Evolutionary conservation across 2,797 vertebrate genomes (phyloP).

Genomic region (Tenualosa ilisha): DNA sequence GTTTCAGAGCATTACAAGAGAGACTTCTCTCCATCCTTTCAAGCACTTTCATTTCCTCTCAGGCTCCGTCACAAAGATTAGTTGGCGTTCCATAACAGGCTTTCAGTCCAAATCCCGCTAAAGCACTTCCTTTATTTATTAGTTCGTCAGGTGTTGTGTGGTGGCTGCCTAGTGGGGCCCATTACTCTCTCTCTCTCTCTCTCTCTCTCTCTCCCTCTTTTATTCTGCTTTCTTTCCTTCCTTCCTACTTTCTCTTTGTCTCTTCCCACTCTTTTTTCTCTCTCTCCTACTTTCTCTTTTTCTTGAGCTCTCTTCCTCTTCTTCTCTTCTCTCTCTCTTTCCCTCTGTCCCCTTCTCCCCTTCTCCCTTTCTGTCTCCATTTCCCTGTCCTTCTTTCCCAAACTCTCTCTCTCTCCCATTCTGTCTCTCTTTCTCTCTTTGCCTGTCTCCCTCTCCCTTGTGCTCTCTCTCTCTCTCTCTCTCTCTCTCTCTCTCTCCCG

Average conservation of each 20-base stretch:
- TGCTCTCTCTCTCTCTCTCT: background rate
- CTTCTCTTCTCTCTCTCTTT: background rate
- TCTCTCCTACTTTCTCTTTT: background rate
- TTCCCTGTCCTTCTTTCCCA: background rate
- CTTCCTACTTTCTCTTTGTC: background rate
- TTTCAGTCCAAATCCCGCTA: background rate
- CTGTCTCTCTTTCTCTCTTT: background rate
- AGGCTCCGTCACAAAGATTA: slow-evolving; percentile 8
- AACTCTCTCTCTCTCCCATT: background rate
- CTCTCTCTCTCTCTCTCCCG: background rate
- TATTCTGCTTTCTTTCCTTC: background rate
- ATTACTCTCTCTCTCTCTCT: background rate
- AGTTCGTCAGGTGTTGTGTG: slow-evolving; percentile 1
- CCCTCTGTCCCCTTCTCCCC: background rate
- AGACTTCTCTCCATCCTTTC: slow-evolving; percentile 3
- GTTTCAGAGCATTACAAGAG: background rate
- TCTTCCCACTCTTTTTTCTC: background rate
- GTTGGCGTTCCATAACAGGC: background rate
- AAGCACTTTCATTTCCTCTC: background rate
- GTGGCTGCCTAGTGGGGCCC: background rate
- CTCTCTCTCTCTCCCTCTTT: background rate
- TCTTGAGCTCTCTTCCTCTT: background rate
- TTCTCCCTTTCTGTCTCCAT: background rate
- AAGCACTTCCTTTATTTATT: slow-evolving; percentile 13
- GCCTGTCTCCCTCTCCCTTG: background rate